Evolutionary conservation across 2,888 invertebrate species (phyloP).

Genomic region (Galeopsomyia nigrocyanea): DNA sequence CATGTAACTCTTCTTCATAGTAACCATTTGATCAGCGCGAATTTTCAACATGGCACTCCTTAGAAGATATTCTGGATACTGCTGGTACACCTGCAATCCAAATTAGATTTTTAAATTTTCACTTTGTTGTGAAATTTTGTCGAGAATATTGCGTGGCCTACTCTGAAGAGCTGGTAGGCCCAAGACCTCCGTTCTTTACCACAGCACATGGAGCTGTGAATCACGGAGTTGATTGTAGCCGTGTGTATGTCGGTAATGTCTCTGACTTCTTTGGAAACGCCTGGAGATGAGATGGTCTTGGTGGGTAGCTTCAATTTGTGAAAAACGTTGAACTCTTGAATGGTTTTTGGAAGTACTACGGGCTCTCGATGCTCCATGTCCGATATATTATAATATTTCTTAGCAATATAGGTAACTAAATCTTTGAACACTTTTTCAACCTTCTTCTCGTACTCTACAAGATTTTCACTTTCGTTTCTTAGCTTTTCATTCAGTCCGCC

Average conservation of each 20-base stretch:
- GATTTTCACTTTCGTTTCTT: slow-evolving; percentile 56
- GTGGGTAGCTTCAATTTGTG: slow-evolving; percentile 63
- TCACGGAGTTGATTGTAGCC: slow-evolving; percentile 73
- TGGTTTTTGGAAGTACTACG: slow-evolving; percentile 56
- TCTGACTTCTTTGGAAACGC: slow-evolving; percentile 66
- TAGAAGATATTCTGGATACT: slow-evolving; percentile 78
- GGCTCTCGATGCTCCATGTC: slow-evolving; percentile 59
- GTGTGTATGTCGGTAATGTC: slow-evolving; percentile 71
- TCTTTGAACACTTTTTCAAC: slow-evolving; percentile 60
- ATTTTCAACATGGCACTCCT: slow-evolving; percentile 74
- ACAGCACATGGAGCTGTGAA: slow-evolving; percentile 78
- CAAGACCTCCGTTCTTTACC: slow-evolving; percentile 75
- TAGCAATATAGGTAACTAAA: slow-evolving; percentile 62
- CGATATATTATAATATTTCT: slow-evolving; percentile 63
- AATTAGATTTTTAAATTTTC: not conserved
- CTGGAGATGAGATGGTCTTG: slow-evolving; percentile 57
- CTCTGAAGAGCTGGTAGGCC: slow-evolving; percentile 77
- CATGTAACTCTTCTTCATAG: slow-evolving; percentile 69
- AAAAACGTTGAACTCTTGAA: slow-evolving; percentile 62
- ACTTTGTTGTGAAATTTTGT: slow-evolving; percentile 1
- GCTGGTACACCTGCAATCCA: slow-evolving; percentile 73
- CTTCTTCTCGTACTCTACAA: slow-evolving; percentile 57
- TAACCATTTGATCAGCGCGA: slow-evolving; percentile 74
- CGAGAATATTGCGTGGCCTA: not conserved
- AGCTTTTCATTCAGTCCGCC: slow-evolving; percentile 65